A percentile compares a stretch with the other conserved stretches of the same genome.
Conservation (phyloP, 2,797 vertebrate genomes). For the Sus cebifrons region DNA sequence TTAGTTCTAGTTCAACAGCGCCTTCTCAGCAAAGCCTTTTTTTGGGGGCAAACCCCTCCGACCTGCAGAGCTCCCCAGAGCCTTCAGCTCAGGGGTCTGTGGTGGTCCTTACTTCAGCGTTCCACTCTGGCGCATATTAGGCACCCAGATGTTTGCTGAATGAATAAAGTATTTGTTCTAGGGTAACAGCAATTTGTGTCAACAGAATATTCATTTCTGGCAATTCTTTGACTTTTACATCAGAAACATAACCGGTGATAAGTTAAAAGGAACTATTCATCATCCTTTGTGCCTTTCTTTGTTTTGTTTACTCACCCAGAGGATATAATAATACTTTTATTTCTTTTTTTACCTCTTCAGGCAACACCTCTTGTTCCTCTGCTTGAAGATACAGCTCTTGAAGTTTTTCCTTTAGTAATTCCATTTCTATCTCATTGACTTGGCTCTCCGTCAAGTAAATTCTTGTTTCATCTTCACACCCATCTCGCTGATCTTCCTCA, state of each 20-base stretch:
- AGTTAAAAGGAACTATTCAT: background rate
- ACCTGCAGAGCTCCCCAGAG: background rate
- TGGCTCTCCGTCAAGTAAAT: conserved; percentile 72
- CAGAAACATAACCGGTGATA: background rate
- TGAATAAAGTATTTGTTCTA: conserved; percentile 12
- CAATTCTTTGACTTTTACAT: conserved; percentile 7
- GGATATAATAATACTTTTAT: background rate
- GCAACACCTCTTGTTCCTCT: conserved; percentile 78
- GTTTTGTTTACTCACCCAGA: background rate
- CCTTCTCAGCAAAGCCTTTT: background rate
- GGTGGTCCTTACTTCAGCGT: background rate
- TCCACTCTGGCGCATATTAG: background rate
- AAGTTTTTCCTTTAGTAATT: conserved; percentile 91
- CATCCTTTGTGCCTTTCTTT: background rate
- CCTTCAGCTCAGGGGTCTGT: too few relatives aligned
- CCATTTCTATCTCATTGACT: conserved; percentile 90
- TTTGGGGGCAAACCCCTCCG: background rate
- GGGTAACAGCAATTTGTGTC: background rate
- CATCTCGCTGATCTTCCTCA: conserved; percentile 88
- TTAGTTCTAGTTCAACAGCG: background rate
- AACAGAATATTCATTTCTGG: conserved; percentile 27
- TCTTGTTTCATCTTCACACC: conserved; percentile 37
- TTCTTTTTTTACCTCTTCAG: conserved; percentile 82
- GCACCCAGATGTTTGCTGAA: background rate
- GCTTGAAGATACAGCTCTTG: conserved; percentile 89